These are phyloP conservation scores for Zaprionus camerounensis DNA, from an alignment of 1,140 invertebrate genomes.

Conservation along the genomic window DNA sequence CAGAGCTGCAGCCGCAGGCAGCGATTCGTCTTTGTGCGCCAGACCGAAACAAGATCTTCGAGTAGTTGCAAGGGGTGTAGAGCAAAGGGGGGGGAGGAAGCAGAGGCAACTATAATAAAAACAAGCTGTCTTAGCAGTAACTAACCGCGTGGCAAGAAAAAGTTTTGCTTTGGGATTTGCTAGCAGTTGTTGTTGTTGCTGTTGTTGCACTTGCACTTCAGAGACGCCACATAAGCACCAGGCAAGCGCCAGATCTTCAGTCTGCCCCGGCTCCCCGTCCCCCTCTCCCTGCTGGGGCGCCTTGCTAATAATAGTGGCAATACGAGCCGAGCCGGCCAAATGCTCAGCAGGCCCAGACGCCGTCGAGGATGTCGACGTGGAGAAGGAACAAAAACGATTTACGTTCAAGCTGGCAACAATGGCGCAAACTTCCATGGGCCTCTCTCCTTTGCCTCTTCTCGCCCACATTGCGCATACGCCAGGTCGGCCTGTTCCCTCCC, in stretches of 20 bases:
- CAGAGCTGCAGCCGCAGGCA: constrained; percentile 33
- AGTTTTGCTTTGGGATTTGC: constrained; percentile 77
- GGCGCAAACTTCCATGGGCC: constrained; percentile 51
- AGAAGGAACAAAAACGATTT: constrained; percentile 68
- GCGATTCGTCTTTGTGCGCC: constrained; percentile 44
- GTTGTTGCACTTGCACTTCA: constrained; percentile 70
- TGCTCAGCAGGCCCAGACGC: constrained; percentile 22
- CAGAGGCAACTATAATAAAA: not conserved
- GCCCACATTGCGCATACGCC: constrained; percentile 57
- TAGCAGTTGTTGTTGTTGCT: constrained; percentile 34
- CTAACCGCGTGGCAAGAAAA: constrained; percentile 75
- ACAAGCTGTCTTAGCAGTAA: constrained; percentile 36
- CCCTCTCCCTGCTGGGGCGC: not conserved
- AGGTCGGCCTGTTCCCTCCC: constrained; percentile 25
- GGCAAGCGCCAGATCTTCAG: constrained; percentile 24
- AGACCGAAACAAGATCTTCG: constrained; percentile 45
- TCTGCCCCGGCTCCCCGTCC: not conserved
- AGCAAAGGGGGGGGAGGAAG: not conserved
- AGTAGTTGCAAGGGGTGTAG: not conserved
- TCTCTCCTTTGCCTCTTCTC: no score
- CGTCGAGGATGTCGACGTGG: not conserved
- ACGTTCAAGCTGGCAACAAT: constrained; percentile 71
- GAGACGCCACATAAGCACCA: constrained; percentile 75
- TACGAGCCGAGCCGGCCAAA: constrained; percentile 36
- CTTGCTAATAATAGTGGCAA: constrained; percentile 75